Percentiles rank a stretch among this genome's conserved stretches.
phyloP scores from a whole-genome alignment of 2,113 vertebrate species.

The Larimichthys crocea region DNA sequence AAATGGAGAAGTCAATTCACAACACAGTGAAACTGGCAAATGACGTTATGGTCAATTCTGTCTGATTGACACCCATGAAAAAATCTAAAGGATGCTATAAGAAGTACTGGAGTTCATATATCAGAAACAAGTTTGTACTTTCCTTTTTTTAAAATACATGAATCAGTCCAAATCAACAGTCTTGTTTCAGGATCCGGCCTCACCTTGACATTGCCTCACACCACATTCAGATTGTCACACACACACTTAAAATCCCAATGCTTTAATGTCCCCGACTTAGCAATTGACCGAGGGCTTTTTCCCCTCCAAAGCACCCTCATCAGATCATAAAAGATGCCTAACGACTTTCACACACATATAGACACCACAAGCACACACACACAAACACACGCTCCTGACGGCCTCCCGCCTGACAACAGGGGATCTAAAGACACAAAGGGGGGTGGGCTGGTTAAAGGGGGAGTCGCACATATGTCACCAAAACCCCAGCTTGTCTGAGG shows the following conservation, averaged over 20 bases:
- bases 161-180: neutral
- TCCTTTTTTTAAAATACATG: neutral
- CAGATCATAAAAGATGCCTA: conserved; percentile 61
- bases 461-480: conserved; percentile 74
- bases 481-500: conserved; percentile 59
- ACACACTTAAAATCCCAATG: conserved; percentile 20
- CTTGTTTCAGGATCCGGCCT: neutral
- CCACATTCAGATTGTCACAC: conserved; percentile 29
- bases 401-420: conserved; percentile 60
- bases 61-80: neutral
- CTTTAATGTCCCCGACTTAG: conserved; percentile 32
- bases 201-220: neutral
- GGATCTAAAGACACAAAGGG: conserved; percentile 73
- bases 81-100: neutral
- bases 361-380: conserved; percentile 38
- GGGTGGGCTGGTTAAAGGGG: conserved; percentile 11
- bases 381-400: conserved; percentile 25
- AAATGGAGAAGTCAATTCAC: conserved; percentile 49
- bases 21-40: conserved; percentile 27
- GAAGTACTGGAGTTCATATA: neutral
- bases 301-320: conserved; percentile 20
- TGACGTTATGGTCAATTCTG: neutral
- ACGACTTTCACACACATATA: conserved; percentile 65
- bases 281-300: conserved; percentile 22
- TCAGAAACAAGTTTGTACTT: neutral